Conservation (phyloP, 2,888 invertebrate species). For the Tetheella fluctuosa region DNA sequence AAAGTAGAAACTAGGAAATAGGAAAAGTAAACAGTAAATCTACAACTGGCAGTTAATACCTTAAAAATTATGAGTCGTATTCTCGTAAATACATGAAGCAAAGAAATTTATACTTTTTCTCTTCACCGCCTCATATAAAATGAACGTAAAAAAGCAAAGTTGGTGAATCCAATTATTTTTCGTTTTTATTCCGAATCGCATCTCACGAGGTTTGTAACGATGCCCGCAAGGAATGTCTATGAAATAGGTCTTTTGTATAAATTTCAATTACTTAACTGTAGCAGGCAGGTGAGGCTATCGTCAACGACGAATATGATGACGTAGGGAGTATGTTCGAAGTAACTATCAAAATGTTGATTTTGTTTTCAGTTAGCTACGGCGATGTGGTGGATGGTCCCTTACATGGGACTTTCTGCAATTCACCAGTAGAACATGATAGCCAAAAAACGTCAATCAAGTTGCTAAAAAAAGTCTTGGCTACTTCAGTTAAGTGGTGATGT, state of each 20-base stretch:
- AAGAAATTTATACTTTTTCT: not conserved
- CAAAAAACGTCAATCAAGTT: no score
- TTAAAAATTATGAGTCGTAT: no score
- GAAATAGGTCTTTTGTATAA: not conserved
- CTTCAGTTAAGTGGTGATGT: no score
- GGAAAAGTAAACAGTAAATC: no score
- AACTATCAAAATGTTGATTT: no score
- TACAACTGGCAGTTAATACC: no score
- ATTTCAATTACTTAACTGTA: not conserved
- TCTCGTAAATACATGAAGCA: not conserved
- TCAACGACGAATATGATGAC: not conserved
- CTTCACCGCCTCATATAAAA: not conserved
- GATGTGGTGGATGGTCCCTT: no score
- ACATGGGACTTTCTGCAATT: no score
- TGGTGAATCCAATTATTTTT: constrained; percentile 8
- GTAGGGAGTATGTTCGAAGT: not conserved
- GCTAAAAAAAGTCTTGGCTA: no score
- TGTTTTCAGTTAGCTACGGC: no score
- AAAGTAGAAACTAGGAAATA: no score
- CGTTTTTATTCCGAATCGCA: not conserved
- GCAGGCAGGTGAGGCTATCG: not conserved
- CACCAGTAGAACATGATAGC: no score
- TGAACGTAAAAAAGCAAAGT: constrained; percentile 3
- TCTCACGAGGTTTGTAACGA: not conserved
- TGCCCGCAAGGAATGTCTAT: constrained; percentile 2